Conservation (phyloP, 2,888 invertebrate genomes). For the Bunonema sp. region DNA sequence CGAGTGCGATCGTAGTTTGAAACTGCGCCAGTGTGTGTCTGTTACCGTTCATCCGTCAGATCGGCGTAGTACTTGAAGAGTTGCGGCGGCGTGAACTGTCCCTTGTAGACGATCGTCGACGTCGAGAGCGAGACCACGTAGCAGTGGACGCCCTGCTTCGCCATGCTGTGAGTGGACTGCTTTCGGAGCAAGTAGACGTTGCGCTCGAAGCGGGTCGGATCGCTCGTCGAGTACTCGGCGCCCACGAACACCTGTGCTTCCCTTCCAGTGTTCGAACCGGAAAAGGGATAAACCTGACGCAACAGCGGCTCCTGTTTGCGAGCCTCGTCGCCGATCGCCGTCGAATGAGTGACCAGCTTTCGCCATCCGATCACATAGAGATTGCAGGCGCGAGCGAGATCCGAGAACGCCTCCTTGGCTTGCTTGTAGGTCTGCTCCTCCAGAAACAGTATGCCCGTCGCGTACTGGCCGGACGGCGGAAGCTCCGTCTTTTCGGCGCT, state of each 20-base stretch:
- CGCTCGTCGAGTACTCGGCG: constrained; percentile 55
- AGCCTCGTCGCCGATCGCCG: constrained; percentile 76
- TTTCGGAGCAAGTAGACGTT: constrained; percentile 82
- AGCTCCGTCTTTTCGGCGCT: constrained; percentile 54
- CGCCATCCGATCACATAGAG: constrained; percentile 79
- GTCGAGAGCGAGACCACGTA: constrained; percentile 87
- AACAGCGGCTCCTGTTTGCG: constrained; percentile 83
- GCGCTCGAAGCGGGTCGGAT: constrained; percentile 47
- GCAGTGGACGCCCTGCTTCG: constrained; percentile 69
- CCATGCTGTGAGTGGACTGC: constrained; percentile 64
- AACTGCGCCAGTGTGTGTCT: too few species aligned
- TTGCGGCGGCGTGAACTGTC: constrained; percentile 85
- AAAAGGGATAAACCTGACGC: constrained; percentile 61
- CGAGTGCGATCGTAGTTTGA: constrained; percentile 28
- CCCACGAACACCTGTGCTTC: constrained; percentile 51
- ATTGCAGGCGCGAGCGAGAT: constrained; percentile 64
- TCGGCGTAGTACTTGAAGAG: constrained; percentile 65
- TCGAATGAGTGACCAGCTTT: constrained; percentile 71
- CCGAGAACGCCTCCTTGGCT: constrained; percentile 58
- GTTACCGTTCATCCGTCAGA: constrained; percentile 44
- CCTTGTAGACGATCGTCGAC: constrained; percentile 85
- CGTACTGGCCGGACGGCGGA: constrained; percentile 75
- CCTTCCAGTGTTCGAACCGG: not conserved
- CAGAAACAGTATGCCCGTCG: constrained; percentile 85
- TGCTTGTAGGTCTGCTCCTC: constrained; percentile 52